A percentile compares a stretch with the other conserved stretches of the same genome.
phyloP scores from a whole-genome alignment of 64 coral and sea anemone species.

The Hydrozoanthus tunicans region DNA sequence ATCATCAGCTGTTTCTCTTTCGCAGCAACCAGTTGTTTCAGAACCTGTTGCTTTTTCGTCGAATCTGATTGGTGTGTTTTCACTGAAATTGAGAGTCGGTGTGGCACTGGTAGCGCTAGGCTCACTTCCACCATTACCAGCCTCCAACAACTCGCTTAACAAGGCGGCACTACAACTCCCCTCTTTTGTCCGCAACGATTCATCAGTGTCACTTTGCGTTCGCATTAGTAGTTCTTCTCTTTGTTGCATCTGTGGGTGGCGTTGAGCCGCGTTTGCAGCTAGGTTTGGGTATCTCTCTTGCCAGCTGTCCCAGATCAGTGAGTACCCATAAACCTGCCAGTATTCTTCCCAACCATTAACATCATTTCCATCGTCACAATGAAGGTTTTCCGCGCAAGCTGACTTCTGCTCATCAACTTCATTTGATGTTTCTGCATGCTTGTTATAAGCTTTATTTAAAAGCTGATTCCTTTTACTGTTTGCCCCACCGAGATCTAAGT shows the following conservation, averaged over 20 bases:
- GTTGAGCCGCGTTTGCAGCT: not conserved
- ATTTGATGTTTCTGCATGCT: not conserved
- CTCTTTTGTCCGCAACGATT: not conserved
- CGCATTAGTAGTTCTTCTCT: not conserved
- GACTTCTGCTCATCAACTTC: not conserved
- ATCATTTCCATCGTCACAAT: slow-evolving; percentile 4
- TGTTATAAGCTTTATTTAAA: not conserved
- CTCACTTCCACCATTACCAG: not conserved
- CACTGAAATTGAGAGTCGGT: not conserved
- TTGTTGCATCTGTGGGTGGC: not conserved
- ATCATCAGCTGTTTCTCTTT: not conserved
- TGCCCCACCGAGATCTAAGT: not conserved
- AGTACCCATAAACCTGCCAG: slow-evolving; percentile 83
- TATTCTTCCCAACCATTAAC: slow-evolving; percentile 77
- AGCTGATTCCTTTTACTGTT: not conserved
- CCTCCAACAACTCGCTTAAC: slow-evolving; percentile 20
- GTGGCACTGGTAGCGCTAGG: not conserved
- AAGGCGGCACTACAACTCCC: not conserved
- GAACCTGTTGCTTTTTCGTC: not conserved
- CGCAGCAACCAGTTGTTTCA: not conserved
- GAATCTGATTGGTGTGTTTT: not conserved
- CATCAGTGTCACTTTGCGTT: not conserved
- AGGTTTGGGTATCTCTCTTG: slow-evolving; percentile 40
- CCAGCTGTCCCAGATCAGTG: slow-evolving; percentile 91
- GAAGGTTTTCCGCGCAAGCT: not conserved